Conservation (phyloP, 1,140 invertebrate genomes). For the Lordiphosa collinella region DNA sequence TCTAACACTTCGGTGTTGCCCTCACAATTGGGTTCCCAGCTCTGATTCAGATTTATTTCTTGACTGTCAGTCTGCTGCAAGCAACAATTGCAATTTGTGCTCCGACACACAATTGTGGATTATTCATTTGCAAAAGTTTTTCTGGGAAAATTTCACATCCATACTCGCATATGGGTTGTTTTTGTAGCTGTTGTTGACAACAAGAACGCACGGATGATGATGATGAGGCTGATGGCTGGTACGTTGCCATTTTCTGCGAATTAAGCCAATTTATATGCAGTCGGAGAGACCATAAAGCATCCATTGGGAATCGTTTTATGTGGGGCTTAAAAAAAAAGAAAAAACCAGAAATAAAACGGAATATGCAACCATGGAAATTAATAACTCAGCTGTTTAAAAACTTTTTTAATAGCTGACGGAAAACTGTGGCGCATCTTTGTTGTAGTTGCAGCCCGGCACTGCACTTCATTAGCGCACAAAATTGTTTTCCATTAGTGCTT, state of each 20-base stretch:
- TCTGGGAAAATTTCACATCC: conserved; percentile 31
- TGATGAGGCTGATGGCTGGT: conserved; percentile 31
- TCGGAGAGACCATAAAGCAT: conserved; percentile 26
- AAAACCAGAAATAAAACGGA: conserved; percentile 27
- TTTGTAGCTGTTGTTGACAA: conserved; percentile 38
- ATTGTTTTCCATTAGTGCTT: conserved; percentile 57
- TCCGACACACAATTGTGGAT: conserved; percentile 64
- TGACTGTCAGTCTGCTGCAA: conserved; percentile 42
- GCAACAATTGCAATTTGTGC: conserved; percentile 73
- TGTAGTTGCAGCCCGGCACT: conserved; percentile 12
- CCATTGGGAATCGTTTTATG: conserved; percentile 18
- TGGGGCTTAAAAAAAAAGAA: background rate
- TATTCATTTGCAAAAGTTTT: conserved; percentile 68
- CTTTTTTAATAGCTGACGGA: conserved; percentile 45
- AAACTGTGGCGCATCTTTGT: conserved; percentile 2
- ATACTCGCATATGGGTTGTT: conserved; percentile 22
- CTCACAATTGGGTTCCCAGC: background rate
- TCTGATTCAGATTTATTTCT: conserved; percentile 48
- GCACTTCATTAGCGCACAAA: conserved; percentile 66
- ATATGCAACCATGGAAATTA: conserved; percentile 49
- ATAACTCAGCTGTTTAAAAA: conserved; percentile 50
- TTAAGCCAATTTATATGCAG: conserved; percentile 70
- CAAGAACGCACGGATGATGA: conserved; percentile 22
- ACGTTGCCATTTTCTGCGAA: conserved; percentile 66
- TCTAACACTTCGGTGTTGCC: background rate